Conservation (phyloP, 1,140 invertebrate genomes). For the Drosophila malerkotliana region DNA sequence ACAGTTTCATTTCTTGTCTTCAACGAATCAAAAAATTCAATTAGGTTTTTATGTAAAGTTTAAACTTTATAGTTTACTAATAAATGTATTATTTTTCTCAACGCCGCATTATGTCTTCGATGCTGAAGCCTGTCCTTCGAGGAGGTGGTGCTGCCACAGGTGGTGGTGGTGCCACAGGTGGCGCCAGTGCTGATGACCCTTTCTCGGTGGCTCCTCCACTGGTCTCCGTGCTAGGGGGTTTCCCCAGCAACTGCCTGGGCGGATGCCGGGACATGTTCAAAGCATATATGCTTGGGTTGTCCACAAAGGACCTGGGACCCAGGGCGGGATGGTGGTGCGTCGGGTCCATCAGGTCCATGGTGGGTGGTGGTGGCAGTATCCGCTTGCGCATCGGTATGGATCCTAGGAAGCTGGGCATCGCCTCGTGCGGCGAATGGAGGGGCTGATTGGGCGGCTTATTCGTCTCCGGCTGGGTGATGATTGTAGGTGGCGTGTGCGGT, state of each 20-base stretch:
- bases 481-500: constrained; percentile 59
- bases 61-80: not conserved
- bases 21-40: not conserved
- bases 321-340: constrained; percentile 51
- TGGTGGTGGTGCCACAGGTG: constrained; percentile 70
- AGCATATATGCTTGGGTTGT: constrained; percentile 62
- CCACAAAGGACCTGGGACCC: constrained; percentile 51
- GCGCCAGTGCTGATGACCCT: constrained; percentile 77
- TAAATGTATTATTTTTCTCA: constrained; percentile 52
- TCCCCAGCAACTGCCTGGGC: constrained; percentile 60
- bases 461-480: constrained; percentile 79
- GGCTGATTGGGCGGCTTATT: constrained; percentile 65
- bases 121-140: constrained; percentile 88
- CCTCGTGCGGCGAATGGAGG: constrained; percentile 83
- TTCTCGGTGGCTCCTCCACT: constrained; percentile 41
- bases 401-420: constrained; percentile 86
- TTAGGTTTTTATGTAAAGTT: not conserved
- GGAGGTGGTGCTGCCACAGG: constrained; percentile 81
- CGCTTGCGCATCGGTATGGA: constrained; percentile 86
- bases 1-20: constrained; percentile 19
- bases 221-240: constrained; percentile 47
- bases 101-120: constrained; percentile 90
- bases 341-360: constrained; percentile 47
- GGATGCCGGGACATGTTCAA: constrained; percentile 72
- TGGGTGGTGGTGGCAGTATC: constrained; percentile 75